phyloP scores from a whole-genome alignment of 2,797 vertebrate genomes.

The Streptopelia turtur region DNA sequence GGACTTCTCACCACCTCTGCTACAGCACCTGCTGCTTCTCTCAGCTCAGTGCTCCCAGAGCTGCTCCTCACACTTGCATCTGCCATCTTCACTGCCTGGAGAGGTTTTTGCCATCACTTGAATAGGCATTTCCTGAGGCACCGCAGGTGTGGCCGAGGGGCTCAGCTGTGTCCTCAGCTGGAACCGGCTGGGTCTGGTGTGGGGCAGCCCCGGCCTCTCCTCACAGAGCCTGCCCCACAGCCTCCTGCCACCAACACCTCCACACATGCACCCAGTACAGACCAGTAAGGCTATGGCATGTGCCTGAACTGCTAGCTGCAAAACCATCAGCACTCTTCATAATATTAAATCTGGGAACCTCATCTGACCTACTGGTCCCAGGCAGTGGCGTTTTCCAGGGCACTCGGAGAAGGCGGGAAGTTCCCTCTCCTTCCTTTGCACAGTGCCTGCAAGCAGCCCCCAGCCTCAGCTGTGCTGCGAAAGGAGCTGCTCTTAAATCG shows the following conservation, averaged over 20 bases:
- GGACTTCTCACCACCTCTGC: fast-evolving
- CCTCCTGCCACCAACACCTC: fast-evolving
- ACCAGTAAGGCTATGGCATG: fast-evolving
- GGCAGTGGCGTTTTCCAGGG: fast-evolving
- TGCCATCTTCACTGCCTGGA: fast-evolving
- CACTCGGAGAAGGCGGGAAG: fast-evolving
- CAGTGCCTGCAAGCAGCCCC: fast-evolving
- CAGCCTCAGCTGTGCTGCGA: fast-evolving
- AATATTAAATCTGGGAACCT: fast-evolving
- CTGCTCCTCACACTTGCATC: fast-evolving
- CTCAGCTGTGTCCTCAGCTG: not conserved
- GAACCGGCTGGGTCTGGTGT: fast-evolving
- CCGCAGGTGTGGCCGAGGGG: fast-evolving
- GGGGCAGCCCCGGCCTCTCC: too few relatives aligned
- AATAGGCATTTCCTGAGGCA: fast-evolving
- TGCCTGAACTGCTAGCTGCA: fast-evolving
- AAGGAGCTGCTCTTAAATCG: fast-evolving
- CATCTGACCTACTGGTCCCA: fast-evolving
- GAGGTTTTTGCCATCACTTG: fast-evolving
- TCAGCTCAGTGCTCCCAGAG: fast-evolving
- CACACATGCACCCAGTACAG: fast-evolving
- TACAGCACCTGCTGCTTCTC: fast-evolving
- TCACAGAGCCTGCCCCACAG: fast-evolving
- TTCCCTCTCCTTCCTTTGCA: fast-evolving
- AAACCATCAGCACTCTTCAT: fast-evolving